Percentiles rank a stretch among this genome's conserved stretches.
These are phyloP conservation scores for Gadus chalcogrammus DNA, from an alignment of 2,113 vertebrate species.

Conservation along the genomic window DNA sequence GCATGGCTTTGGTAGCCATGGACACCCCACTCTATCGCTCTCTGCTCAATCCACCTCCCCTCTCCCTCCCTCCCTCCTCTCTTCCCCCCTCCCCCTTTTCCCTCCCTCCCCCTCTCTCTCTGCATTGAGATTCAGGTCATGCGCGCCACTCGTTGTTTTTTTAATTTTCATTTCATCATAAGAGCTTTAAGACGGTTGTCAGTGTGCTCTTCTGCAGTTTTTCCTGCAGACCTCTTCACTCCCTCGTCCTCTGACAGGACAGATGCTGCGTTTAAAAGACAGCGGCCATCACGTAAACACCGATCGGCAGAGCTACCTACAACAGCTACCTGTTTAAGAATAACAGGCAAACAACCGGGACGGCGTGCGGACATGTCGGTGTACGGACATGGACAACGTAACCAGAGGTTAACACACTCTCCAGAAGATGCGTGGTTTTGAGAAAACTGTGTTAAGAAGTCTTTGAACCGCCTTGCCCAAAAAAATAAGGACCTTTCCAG, in stretches of 20 bases:
- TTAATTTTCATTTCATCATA: slow-evolving; percentile 99
- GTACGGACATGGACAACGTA: slow-evolving; percentile 37
- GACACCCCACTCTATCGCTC: slow-evolving; percentile 66
- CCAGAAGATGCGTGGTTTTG: slow-evolving; percentile 50
- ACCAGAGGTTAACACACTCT: slow-evolving; percentile 31
- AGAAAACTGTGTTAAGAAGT: slow-evolving; percentile 43
- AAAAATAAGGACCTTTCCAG: slow-evolving; percentile 40
- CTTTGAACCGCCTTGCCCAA: slow-evolving; percentile 42
- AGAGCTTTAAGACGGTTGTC: slow-evolving; percentile 98
- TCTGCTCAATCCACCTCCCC: slow-evolving; percentile 35
- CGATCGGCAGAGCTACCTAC: slow-evolving; percentile 62
- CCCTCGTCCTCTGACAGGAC: slow-evolving; percentile 91
- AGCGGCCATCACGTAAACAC: slow-evolving; percentile 82
- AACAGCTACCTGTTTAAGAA: slow-evolving; percentile 16
- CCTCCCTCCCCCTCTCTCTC: slow-evolving; percentile 33
- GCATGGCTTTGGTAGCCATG: slow-evolving; percentile 70
- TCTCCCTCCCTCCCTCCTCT: background rate
- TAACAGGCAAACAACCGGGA: too few species aligned
- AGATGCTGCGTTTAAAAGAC: slow-evolving; percentile 99
- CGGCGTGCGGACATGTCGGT: slow-evolving; percentile 3
- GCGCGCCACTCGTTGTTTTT: slow-evolving; percentile 86
- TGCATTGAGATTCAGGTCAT: slow-evolving; percentile 91
- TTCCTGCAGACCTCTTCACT: slow-evolving; percentile 96
- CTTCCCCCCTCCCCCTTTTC: too few species aligned
- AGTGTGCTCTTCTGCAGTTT: slow-evolving; percentile 95